Evolutionary conservation across 2,113 vertebrate genomes (phyloP).

Genomic region (Probosciger aterrimus): DNA sequence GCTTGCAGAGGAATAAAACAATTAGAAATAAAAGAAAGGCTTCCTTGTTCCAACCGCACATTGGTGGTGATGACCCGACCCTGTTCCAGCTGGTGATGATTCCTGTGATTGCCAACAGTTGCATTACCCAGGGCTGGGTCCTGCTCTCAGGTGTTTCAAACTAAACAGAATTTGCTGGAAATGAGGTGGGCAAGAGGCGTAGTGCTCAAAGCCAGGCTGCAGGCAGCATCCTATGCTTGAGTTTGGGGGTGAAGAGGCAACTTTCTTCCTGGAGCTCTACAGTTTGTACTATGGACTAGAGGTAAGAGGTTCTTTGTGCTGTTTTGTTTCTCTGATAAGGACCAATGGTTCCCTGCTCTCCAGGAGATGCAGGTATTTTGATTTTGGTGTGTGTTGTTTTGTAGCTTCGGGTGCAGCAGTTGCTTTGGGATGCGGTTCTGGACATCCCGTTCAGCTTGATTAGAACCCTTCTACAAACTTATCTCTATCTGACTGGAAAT

Average conservation of each 20-base stretch:
- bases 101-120: background rate
- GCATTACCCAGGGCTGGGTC: background rate
- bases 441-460: fast-evolving
- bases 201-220: background rate
- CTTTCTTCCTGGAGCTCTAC: fast-evolving
- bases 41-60: background rate
- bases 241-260: fast-evolving
- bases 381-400: background rate
- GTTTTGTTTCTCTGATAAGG: background rate
- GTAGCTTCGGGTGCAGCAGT: fast-evolving
- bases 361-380: fast-evolving
- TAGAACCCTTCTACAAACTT: background rate
- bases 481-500: fast-evolving
- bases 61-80: background rate
- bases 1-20: background rate
- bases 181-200: background rate
- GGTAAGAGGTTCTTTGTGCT: background rate
- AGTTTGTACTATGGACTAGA: fast-evolving
- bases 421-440: background rate
- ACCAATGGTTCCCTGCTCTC: fast-evolving
- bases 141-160: background rate
- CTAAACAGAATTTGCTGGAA: background rate
- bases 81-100: background rate
- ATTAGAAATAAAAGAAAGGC: background rate
- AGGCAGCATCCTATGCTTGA: fast-evolving